Evolutionary conservation across 2,113 vertebrate species (phyloP), one percentile per base, ranked within the genome.

Genomic region (Protobothrops mucrosquamatus): DNA sequence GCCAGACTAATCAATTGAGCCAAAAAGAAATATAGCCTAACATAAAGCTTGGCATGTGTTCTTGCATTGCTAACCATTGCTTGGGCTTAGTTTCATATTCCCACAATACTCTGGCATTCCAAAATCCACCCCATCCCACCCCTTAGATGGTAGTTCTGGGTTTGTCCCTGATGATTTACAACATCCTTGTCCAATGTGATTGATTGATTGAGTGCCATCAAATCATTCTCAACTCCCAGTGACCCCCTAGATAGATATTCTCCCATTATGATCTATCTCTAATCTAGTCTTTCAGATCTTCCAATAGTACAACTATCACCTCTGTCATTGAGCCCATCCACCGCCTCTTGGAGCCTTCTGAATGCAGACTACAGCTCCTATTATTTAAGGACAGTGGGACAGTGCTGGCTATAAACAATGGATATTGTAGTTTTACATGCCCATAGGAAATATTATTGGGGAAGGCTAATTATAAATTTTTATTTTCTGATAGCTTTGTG

Each of bases 1-100:
- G 95, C 96, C 92, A 95, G 95, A 94, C 85, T 92, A 88, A 97
- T 96, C 94, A 94, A 93, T 94, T 34, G 64, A 0, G 0, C 81
- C 88, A 74, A 51, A 81, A 94, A 95, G 92, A 96, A 96, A 69
- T 93, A 92, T 1, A 26, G 23, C 2, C 52, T 74, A 91, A 95
- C 87, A 87, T 92, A 94, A 95, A 57, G 14, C 85, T 87, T 91
- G 48, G 91, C 29, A 56, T 85, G 6, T 20, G 87, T 87, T 54
- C 0, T 92, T 74, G 57, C 39, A 86, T 9, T 54, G 92, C 69
- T 95, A 93, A 26, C 4, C 43, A 61, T 64, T 87, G 85, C 81
- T 4, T 92, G 91, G 69, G 90, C 90, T 89, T 94, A 94, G 92
- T 91, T 91, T 95, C 48, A 56, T 74, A 1, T 12, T 3, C 74